Percentiles rank a stretch among this genome's conserved stretches.
Evolutionary conservation across 2,797 vertebrate genomes (phyloP).

Genomic region (Momotus momota): DNA sequence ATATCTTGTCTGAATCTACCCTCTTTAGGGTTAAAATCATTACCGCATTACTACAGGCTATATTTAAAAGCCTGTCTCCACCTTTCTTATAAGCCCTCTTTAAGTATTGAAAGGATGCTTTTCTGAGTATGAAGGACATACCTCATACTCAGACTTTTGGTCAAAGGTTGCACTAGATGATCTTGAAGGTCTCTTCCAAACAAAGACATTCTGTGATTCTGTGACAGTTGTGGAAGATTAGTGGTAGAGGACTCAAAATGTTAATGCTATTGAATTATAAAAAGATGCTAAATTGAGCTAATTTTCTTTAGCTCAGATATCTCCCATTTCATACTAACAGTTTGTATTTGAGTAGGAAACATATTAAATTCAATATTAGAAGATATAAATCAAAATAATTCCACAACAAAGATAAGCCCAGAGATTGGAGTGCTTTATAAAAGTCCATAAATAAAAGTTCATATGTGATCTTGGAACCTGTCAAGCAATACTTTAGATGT

Average conservation of each 20-base stretch:
- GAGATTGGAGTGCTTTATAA: background rate
- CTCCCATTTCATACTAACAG: background rate
- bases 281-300: background rate
- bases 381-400: background rate
- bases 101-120: background rate
- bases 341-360: background rate
- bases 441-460: background rate
- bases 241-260: background rate
- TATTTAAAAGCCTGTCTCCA: background rate
- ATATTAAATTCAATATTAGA: background rate
- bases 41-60: fast-evolving
- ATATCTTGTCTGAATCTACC: background rate
- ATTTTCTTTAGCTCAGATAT: background rate
- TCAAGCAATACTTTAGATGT: background rate
- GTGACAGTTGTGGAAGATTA: background rate
- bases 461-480: background rate
- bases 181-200: too few relatives aligned
- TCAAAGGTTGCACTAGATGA: too few relatives aligned
- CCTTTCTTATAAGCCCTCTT: background rate
- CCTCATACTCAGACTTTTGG: too few relatives aligned
- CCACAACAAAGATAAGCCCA: background rate
- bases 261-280: background rate
- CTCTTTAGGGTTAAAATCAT: background rate
- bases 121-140: background rate
- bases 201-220: too few relatives aligned